phyloP scores from a whole-genome alignment of 2,888 invertebrate genomes.

The Epinotia demarniana region DNA sequence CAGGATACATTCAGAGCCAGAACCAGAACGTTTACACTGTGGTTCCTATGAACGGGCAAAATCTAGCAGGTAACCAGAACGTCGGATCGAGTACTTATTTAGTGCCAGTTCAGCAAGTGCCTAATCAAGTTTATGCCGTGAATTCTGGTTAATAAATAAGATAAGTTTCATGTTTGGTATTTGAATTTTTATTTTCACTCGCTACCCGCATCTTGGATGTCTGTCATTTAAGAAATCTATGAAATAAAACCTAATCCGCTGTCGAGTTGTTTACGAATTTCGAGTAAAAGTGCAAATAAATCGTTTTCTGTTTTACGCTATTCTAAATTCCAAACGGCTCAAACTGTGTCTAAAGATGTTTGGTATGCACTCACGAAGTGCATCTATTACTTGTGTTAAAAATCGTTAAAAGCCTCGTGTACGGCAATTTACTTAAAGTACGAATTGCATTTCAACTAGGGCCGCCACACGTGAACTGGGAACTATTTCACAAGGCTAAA shows the following conservation, averaged over 20 bases:
- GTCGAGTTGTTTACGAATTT: too few relatives aligned
- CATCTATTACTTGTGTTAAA: constrained; percentile 27
- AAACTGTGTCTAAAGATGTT: constrained; percentile 4
- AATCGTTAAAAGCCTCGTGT: constrained; percentile 3
- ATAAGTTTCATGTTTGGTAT: neutral
- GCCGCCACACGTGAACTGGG: constrained; percentile 1
- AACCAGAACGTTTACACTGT: constrained; percentile 52
- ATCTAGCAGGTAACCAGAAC: constrained; percentile 37
- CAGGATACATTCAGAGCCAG: constrained; percentile 47
- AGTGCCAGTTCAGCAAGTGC: constrained; percentile 52
- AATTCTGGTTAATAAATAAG: constrained; percentile 29
- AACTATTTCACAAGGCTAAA: too few relatives aligned
- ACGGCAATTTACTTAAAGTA: constrained; percentile 18
- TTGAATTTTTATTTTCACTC: neutral
- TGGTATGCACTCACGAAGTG: constrained; percentile 24
- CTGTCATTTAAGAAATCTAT: neutral
- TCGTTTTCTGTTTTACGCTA: neutral
- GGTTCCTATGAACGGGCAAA: constrained; percentile 55
- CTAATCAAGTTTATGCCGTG: constrained; percentile 46
- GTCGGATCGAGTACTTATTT: constrained; percentile 47
- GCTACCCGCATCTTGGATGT: neutral
- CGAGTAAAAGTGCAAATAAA: neutral
- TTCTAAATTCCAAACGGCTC: neutral
- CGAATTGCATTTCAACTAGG: constrained; percentile 5
- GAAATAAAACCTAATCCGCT: neutral